phyloP scores from a whole-genome alignment of 2,113 vertebrate genomes.

The Engystomops pustulosus region DNA sequence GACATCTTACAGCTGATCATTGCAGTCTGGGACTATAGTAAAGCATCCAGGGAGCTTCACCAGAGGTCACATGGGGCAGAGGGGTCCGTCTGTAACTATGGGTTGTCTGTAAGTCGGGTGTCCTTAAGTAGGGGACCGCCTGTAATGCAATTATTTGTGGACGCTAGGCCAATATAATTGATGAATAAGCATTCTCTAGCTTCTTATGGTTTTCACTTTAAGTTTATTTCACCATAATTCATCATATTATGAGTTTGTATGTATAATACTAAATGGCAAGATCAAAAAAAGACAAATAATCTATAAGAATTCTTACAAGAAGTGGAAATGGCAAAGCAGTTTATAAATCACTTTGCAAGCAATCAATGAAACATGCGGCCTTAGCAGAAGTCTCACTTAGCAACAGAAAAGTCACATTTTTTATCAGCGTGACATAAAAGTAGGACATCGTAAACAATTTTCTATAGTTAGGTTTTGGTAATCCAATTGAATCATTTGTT shows the following conservation, averaged over 20 bases:
- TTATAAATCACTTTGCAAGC: conserved; percentile 22
- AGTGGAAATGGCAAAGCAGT: conserved; percentile 23
- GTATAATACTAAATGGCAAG: not conserved
- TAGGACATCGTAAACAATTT: not conserved
- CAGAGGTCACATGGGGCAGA: too few relatives aligned
- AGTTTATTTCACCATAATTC: not conserved
- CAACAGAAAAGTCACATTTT: not conserved
- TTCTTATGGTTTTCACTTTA: too few relatives aligned
- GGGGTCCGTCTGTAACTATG: too few relatives aligned
- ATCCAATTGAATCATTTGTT: conserved; percentile 1
- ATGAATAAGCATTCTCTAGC: too few relatives aligned
- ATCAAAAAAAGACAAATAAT: not conserved
- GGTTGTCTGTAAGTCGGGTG: too few relatives aligned
- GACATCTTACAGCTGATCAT: too few relatives aligned
- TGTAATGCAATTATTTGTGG: too few relatives aligned
- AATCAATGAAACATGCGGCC: not conserved
- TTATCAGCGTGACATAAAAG: not conserved
- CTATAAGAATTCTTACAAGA: not conserved
- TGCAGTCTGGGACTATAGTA: too few relatives aligned
- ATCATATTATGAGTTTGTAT: not conserved
- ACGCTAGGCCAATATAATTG: too few relatives aligned
- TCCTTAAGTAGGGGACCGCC: too few relatives aligned
- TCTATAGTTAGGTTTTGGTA: not conserved
- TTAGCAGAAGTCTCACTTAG: not conserved
- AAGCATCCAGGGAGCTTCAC: too few relatives aligned